Evolutionary conservation across 2,797 vertebrate species (phyloP).

Genomic region (Danio albolineatus): DNA sequence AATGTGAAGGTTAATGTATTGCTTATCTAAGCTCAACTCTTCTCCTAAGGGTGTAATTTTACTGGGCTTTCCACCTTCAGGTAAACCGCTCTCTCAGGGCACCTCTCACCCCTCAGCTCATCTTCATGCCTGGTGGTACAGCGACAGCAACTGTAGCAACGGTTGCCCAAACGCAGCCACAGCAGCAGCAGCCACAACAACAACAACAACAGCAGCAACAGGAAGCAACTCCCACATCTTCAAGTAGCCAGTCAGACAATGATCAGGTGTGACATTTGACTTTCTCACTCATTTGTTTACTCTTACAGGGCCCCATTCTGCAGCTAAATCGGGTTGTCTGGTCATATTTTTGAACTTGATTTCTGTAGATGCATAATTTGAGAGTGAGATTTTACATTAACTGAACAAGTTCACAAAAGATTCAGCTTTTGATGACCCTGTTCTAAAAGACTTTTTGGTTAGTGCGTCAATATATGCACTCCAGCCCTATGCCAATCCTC

Average conservation of each 20-base stretch:
- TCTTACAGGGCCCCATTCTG: not conserved
- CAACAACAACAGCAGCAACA: constrained; percentile 71
- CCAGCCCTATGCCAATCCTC: no score
- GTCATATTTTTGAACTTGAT: no score
- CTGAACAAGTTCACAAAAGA: no score
- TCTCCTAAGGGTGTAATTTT: constrained; percentile 17
- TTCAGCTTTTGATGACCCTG: no score
- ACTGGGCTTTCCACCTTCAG: constrained; percentile 58
- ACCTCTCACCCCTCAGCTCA: constrained; percentile 94
- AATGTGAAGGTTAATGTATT: not conserved
- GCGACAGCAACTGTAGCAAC: constrained; percentile 89
- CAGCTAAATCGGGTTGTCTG: no score
- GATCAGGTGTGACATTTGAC: constrained; percentile 85
- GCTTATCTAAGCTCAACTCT: not conserved
- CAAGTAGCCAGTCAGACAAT: constrained; percentile 85
- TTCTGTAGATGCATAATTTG: no score
- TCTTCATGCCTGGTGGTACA: constrained; percentile 96
- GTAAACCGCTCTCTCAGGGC: constrained; percentile 85
- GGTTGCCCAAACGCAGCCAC: constrained; percentile 79
- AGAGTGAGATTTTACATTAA: no score
- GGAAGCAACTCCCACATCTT: constrained; percentile 81
- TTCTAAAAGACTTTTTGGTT: no score
- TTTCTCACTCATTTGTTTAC: not conserved
- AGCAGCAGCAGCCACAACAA: constrained; percentile 63
- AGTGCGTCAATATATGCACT: no score